Percentiles rank a stretch among this genome's conserved stretches.
Evolutionary conservation across 2,113 vertebrate genomes (phyloP).

Genomic region (Tachycineta bicolor): DNA sequence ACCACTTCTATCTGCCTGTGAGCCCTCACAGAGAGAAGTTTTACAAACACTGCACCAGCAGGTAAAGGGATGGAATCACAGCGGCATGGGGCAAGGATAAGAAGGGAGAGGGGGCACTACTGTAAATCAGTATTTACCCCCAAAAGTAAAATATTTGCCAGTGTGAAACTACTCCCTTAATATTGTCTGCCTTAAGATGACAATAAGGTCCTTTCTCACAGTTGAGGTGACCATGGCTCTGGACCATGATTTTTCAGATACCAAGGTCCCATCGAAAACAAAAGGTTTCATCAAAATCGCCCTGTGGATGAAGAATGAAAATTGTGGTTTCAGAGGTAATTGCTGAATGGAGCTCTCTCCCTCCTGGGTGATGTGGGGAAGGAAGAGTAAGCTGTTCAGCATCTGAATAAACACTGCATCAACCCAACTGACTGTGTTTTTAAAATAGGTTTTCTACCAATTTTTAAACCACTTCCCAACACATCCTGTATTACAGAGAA

Average conservation of each 20-base stretch:
- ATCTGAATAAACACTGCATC: slow-evolving; percentile 55
- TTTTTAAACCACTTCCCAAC: neutral
- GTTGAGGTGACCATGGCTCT: neutral
- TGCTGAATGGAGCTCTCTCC: neutral
- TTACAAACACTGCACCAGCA: neutral
- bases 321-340: neutral
- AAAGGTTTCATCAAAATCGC: neutral
- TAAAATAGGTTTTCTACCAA: neutral
- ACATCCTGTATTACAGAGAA: neutral
- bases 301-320: neutral
- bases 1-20: neutral
- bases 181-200: neutral
- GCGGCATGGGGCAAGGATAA: neutral
- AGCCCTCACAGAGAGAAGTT: neutral
- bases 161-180: neutral
- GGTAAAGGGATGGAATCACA: neutral
- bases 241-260: neutral
- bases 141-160: neutral
- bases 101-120: neutral
- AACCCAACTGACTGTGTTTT: slow-evolving; percentile 7
- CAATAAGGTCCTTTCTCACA: neutral
- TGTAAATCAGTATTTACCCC: neutral
- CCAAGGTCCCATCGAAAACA: neutral
- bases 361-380: neutral
- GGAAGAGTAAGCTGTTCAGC: slow-evolving; percentile 32